Conservation (phyloP, 2,797 vertebrate genomes). For the Bucorvus abyssinicus region DNA sequence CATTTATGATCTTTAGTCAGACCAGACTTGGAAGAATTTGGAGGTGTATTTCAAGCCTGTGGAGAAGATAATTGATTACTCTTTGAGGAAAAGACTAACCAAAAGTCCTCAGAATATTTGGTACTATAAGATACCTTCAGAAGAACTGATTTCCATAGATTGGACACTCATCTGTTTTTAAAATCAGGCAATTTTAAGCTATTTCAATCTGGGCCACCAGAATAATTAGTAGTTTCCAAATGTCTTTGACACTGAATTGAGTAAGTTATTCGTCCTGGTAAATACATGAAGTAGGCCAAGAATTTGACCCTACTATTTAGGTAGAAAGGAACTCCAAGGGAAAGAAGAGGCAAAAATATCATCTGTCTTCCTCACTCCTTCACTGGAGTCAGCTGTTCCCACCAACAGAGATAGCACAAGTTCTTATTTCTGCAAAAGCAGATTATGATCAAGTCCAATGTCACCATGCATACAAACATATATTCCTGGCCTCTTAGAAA, state of each 20-base stretch:
- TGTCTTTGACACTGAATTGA: not conserved
- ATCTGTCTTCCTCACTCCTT: not conserved
- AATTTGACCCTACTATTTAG: not conserved
- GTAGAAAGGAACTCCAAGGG: not conserved
- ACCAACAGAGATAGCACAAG: not conserved
- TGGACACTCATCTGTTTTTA: not conserved
- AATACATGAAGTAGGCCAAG: not conserved
- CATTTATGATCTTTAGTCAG: not conserved
- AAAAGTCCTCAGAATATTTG: not conserved
- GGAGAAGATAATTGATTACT: not conserved
- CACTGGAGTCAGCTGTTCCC: not conserved
- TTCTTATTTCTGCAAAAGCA: not conserved
- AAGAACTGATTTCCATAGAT: not conserved
- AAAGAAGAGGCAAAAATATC: not conserved
- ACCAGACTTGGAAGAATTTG: not conserved
- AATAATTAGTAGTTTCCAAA: not conserved
- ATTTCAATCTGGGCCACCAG: not conserved
- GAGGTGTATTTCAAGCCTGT: not conserved
- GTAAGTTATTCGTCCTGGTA: not conserved
- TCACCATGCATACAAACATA: not conserved
- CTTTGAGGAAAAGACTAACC: not conserved
- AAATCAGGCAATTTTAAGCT: not conserved
- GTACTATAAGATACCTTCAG: not conserved
- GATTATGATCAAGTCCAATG: not conserved
- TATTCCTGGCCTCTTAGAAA: not conserved